Conservation (phyloP, 2,888 invertebrate genomes). For the Mythimna lalbum region DNA sequence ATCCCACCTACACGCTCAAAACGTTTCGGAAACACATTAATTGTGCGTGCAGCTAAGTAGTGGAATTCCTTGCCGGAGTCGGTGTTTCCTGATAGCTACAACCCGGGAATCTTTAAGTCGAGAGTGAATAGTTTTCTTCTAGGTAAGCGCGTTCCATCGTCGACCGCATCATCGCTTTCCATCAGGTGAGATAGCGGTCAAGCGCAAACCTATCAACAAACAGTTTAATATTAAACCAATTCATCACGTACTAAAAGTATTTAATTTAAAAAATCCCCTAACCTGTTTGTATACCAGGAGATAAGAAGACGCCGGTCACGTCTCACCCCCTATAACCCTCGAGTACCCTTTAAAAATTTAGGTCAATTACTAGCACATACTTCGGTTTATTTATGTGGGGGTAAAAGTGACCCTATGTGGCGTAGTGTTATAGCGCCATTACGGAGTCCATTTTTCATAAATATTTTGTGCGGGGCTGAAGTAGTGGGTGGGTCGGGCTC, state of each 20-base stretch:
- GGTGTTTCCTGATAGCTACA: no score
- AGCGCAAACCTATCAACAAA: no score
- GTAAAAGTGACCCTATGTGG: constrained; percentile 42
- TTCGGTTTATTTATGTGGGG: constrained; percentile 60
- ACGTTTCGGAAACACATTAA: no score
- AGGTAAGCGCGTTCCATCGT: no score
- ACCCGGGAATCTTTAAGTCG: no score
- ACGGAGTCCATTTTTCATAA: constrained; percentile 51
- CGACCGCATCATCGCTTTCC: no score
- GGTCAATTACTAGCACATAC: constrained; percentile 64
- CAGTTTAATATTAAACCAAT: neutral
- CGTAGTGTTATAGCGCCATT: constrained; percentile 49
- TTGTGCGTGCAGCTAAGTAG: no score
- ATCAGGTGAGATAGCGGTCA: no score
- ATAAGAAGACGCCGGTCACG: constrained; percentile 51
- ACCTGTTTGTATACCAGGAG: constrained; percentile 33
- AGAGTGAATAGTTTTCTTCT: no score
- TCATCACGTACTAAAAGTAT: constrained; percentile 39
- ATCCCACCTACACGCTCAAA: no score
- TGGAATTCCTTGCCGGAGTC: no score
- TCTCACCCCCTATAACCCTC: constrained; percentile 37
- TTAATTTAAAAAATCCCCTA: constrained; percentile 42
- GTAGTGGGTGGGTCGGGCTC: neutral
- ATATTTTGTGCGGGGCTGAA: constrained; percentile 35
- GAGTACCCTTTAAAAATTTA: constrained; percentile 58